A percentile compares a stretch with the other conserved stretches of the same genome.
Evolutionary conservation across 2,113 vertebrate species (phyloP).

Genomic region (Anarhynchus alexandrinus): DNA sequence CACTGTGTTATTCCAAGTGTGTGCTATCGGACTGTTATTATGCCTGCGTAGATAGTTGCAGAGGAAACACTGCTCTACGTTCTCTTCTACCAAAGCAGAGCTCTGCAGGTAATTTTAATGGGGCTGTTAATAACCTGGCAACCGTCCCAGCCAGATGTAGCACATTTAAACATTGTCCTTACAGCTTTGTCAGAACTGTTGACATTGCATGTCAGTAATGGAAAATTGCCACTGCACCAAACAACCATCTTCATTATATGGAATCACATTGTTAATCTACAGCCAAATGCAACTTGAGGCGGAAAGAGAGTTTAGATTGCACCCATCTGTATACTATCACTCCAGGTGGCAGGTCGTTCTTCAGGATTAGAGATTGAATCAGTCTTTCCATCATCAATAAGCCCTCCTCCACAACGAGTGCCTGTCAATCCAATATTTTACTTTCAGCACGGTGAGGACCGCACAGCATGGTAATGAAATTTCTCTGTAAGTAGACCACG

Average conservation of each 20-base stretch:
- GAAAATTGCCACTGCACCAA: conserved; percentile 69
- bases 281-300: conserved; percentile 67
- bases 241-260: conserved; percentile 69
- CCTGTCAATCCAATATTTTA: conserved; percentile 72
- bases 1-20: not conserved
- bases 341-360: conserved; percentile 73
- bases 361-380: conserved; percentile 76
- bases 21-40: not conserved
- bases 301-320: conserved; percentile 64
- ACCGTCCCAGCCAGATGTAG: conserved; percentile 65
- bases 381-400: conserved; percentile 72
- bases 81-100: conserved; percentile 5
- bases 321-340: conserved; percentile 72
- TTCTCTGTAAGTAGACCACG: conserved; percentile 52
- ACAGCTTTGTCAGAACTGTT: conserved; percentile 64
- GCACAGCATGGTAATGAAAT: conserved; percentile 70
- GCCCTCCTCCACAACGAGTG: conserved; percentile 56
- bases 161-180: conserved; percentile 56
- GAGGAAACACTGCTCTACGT: not conserved
- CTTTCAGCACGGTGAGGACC: conserved; percentile 46
- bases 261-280: conserved; percentile 70
- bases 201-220: conserved; percentile 61
- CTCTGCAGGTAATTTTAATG: conserved; percentile 69
- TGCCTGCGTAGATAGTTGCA: not conserved
- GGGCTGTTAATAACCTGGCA: conserved; percentile 67